Evolutionary conservation across 2,113 vertebrate genomes (phyloP).

Genomic region (Elephantulus edwardii): DNA sequence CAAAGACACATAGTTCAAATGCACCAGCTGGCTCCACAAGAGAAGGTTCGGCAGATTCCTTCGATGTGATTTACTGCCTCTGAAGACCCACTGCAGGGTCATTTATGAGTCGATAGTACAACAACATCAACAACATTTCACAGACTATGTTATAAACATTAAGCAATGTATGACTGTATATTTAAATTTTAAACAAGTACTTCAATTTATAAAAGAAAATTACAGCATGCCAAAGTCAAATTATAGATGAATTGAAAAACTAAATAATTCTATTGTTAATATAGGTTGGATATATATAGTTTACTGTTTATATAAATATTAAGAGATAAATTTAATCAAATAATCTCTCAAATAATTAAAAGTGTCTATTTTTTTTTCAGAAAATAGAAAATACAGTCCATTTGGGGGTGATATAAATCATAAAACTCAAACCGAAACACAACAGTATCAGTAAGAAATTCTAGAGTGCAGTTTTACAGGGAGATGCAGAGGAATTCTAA

Average conservation of each 20-base stretch:
- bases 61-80: no score
- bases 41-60: no score
- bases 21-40: no score
- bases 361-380: no score
- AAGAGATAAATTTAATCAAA: neutral
- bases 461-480: neutral
- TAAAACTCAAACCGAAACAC: neutral
- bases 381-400: neutral
- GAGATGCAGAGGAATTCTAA: neutral
- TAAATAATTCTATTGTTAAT: neutral
- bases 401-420: neutral
- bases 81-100: no score
- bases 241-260: neutral
- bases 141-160: no score
- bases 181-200: neutral
- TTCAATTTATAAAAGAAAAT: neutral
- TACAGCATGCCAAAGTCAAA: neutral
- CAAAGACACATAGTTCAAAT: no score
- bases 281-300: slow-evolving; percentile 8
- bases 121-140: no score
- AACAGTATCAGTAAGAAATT: neutral
- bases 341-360: neutral
- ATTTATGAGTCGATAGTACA: no score
- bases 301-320: neutral
- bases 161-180: no score